Base-by-base conservation (phyloP, 2,113 vertebrate genomes). In the Tautogolabrus adspersus region DNA sequence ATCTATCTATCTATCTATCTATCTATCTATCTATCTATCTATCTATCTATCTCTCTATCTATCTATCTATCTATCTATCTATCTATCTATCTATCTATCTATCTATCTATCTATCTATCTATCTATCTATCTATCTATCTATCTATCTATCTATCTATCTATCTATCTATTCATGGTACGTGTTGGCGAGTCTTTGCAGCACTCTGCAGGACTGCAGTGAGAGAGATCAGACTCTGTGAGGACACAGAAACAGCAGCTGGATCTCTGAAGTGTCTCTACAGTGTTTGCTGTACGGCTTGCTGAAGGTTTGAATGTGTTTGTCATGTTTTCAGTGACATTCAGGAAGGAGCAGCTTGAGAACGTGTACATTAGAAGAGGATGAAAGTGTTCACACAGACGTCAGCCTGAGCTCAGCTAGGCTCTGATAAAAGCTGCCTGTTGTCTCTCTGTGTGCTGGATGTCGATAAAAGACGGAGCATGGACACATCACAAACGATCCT, bases 401-500 rank as follows among this genome's bases (percentile, higher is more conserved):
- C n/a, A n/a, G n/a, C n/a, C n/a, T n/a, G 21, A 49, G 70, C 38
- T 67, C 8, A 13, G 56, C 15, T 65, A 68, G 38, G 58, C 52
- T 56, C 46, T 18, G 66, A 58, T 66, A 65, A 68, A 75, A 71
- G 66, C 63, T 23, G 23, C 66, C 63, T 44, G 55, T 72, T 81
- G 72, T 70, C 40, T 18, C 19, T 63, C 62, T 58, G 46, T 54
- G 58, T 62, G 67, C 87, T 77, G 79, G 79, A 87, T 80, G 79
- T 78, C 69, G 72, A 79, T 84, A 75, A 79, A 61, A 66, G 66
- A 75, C 75, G 72, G 72, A 76, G 67, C 65, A 68, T 76, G 42
- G 22, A 63, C 40, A n/a, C 23, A 13, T 16, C 6, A 89, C 82
- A 89, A 87, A 55, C 46, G 85, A 72, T 38, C 76, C 73, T 85